Base-by-base conservation (phyloP, 2,888 invertebrate genomes). In the Tenthredo scrophulariae region DNA sequence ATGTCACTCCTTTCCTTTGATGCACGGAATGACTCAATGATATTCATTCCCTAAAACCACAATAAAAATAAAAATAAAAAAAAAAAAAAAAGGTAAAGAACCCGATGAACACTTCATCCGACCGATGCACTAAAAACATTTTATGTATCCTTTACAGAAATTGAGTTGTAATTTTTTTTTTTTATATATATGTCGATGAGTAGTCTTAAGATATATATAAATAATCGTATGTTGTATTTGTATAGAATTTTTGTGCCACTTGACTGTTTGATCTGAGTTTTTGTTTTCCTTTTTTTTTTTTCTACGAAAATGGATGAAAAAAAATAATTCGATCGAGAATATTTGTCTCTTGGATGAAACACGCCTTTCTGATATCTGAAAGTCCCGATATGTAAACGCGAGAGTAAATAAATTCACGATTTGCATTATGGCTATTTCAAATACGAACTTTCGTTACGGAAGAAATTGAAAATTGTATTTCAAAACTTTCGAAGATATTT, bases 401-500 rank as follows among this genome's bases (percentile, higher is more conserved):
- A 33, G 67, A 33, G 33, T 33, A 33, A 18, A 67, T 33, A 3
- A 33, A 33, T 33, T 2, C 6, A 33, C 13, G 18, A 33, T 15
- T 15, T 13, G 67, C 1, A 33, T 15, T 13, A 46, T 0, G 13
- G 46, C 15, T 15, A 2, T 3, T 46, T 46, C 33, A 54, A 62
- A 62, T 62, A 37, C 54, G 10, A 77, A 77, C 50, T 54, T 77
- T 77, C 77, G 77, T 77, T 37, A 33, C 77, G 77, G 29, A 50
- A 29, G 26, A 77, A 77, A 77, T 77, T 77, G 33, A 40, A 50
- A 54, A 77, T 77, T 54, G 54, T 18, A 54, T 50, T 33, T 77
- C n/a, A 50, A n/a, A 37, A 77, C 74, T 43, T 74, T 74, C 72
- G 40, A 74, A 43, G 72, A 74, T 43, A 37, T 15, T 0, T 0